These are phyloP conservation scores for Pterocles orientalis DNA, from an alignment of 2,113 vertebrate species.

Conservation along the genomic window DNA sequence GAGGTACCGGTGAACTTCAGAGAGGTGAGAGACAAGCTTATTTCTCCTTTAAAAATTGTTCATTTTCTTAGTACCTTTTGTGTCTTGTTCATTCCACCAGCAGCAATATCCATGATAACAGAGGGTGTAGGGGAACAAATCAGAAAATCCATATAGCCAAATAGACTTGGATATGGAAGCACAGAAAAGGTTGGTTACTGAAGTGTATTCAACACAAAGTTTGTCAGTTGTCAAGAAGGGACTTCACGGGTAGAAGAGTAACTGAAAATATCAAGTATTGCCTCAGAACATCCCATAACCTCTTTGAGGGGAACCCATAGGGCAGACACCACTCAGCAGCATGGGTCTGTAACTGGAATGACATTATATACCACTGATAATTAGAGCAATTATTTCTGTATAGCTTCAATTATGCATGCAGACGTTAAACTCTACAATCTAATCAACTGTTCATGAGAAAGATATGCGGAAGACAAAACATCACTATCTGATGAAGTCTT, in stretches of 20 bases:
- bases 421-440: neutral
- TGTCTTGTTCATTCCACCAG: neutral
- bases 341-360: neutral
- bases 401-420: neutral
- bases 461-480: neutral
- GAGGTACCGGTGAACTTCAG: too few relatives aligned
- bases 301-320: neutral
- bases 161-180: neutral
- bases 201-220: neutral
- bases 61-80: neutral
- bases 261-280: neutral
- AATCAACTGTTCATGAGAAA: neutral
- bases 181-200: neutral
- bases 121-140: neutral
- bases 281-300: neutral
- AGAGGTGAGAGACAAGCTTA: neutral
- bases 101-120: neutral
- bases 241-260: neutral
- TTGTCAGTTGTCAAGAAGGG: neutral
- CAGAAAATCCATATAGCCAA: neutral
- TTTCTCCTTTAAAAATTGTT: neutral
- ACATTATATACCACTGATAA: neutral
- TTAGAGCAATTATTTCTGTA: neutral
- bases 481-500: neutral
- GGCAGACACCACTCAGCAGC: neutral